A percentile compares a stretch with the other conserved stretches of the same genome.
Evolutionary conservation across 1,140 invertebrate genomes (phyloP).

Genomic region (Drosophila mauritiana): DNA sequence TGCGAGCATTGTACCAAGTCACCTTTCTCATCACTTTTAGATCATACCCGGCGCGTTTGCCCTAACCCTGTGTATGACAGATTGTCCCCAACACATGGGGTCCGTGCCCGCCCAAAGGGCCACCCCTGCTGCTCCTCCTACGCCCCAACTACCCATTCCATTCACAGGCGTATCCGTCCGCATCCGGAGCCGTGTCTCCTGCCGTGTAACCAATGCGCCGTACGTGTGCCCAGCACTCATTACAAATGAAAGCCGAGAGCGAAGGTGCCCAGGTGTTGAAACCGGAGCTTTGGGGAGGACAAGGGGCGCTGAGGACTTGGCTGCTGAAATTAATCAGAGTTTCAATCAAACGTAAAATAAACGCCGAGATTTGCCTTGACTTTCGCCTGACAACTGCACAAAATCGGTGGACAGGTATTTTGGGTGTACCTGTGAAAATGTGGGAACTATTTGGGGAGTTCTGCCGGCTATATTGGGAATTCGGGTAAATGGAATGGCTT

Average conservation of each 20-base stretch:
- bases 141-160: neutral
- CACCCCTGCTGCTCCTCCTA: neutral
- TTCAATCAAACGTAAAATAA: slow-evolving; percentile 78
- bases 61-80: slow-evolving; percentile 59
- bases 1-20: too few relatives aligned
- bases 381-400: slow-evolving; percentile 18
- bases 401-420: neutral
- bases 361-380: slow-evolving; percentile 63
- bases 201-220: slow-evolving; percentile 54
- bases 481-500: slow-evolving; percentile 7
- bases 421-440: slow-evolving; percentile 23
- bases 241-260: slow-evolving; percentile 60
- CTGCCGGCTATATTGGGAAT: slow-evolving; percentile 5
- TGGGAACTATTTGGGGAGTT: slow-evolving; percentile 25
- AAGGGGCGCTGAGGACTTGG: neutral
- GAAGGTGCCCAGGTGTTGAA: slow-evolving; percentile 66
- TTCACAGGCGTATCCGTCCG: neutral
- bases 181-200: slow-evolving; percentile 11
- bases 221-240: slow-evolving; percentile 67
- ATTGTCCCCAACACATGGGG: slow-evolving; percentile 56
- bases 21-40: too few relatives aligned
- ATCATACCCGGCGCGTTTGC: slow-evolving; percentile 10
- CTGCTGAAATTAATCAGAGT: slow-evolving; percentile 72
- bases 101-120: neutral
- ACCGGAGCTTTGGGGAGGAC: slow-evolving; percentile 15